Evolutionary conservation across 2,113 vertebrate genomes (phyloP).

Genomic region (Rhodinocichla rosea): DNA sequence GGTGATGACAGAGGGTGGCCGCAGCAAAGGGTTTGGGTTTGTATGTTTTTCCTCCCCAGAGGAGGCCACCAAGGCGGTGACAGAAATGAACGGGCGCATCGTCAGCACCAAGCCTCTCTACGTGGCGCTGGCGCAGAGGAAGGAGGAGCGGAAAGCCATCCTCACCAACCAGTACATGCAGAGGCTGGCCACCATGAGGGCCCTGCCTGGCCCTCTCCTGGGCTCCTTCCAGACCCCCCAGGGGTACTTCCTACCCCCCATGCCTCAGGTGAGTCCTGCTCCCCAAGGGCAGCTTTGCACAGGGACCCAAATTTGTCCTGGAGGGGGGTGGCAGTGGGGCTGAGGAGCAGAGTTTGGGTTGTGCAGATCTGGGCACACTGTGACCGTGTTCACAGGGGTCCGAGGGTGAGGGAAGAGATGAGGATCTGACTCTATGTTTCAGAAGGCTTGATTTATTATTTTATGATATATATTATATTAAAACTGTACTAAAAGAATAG

Average conservation of each 20-base stretch:
- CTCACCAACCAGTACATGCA: slow-evolving; percentile 96
- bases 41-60: slow-evolving; percentile 98
- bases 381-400: too few relatives aligned
- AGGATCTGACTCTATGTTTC: too few relatives aligned
- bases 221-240: slow-evolving; percentile 84
- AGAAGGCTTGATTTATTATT: too few relatives aligned
- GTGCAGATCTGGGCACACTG: background rate
- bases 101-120: slow-evolving; percentile 95
- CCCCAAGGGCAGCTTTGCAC: accelerated
- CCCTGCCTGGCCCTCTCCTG: slow-evolving; percentile 80
- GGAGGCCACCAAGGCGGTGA: slow-evolving; percentile 96
- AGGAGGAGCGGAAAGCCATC: slow-evolving; percentile 94
- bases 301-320: accelerated
- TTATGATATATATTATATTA: too few relatives aligned
- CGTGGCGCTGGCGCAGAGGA: slow-evolving; percentile 90
- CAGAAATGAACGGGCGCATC: slow-evolving; percentile 95
- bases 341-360: background rate
- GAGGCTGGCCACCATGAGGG: slow-evolving; percentile 82
- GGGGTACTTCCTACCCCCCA: slow-evolving; percentile 84
- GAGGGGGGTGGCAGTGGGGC: accelerated
- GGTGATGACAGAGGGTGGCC: slow-evolving; percentile 95
- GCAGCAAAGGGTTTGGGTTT: slow-evolving; percentile 97
- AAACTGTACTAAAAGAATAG: too few relatives aligned
- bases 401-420: too few relatives aligned
- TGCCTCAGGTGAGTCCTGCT: slow-evolving; percentile 82